These are phyloP conservation scores for Sminthopsis crassicaudata DNA, from an alignment of 2,113 vertebrate species.

Conservation along the genomic window DNA sequence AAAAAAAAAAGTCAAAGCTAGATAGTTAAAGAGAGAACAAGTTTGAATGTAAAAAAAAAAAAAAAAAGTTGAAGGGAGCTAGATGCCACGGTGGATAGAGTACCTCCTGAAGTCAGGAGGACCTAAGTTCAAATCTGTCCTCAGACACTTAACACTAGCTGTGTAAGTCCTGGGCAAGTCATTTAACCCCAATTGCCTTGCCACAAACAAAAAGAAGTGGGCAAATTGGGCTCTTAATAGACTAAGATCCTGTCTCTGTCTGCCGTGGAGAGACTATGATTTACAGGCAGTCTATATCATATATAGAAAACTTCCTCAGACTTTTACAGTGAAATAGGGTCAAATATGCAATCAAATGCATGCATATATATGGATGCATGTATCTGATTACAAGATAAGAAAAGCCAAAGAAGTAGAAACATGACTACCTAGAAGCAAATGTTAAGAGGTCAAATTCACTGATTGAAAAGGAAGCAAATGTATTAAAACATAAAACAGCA, in stretches of 20 bases:
- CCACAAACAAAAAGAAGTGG: not conserved
- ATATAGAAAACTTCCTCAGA: not conserved
- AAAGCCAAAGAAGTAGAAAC: not conserved
- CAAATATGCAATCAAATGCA: not conserved
- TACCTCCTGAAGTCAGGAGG: no score
- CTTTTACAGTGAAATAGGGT: not conserved
- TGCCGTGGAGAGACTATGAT: not conserved
- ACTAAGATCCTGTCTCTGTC: not conserved
- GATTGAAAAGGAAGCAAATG: not conserved
- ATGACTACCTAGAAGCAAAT: not conserved
- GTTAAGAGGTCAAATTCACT: not conserved
- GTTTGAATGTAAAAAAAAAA: not conserved
- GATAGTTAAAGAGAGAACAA: not conserved
- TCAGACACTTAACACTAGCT: no score
- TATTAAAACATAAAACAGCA: not conserved
- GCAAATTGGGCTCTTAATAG: not conserved
- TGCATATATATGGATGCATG: no score
- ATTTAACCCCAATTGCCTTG: no score
- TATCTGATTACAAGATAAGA: not conserved
- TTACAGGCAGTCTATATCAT: not conserved
- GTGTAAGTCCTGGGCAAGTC: no score
- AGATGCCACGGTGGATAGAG: no score
- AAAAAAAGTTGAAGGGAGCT: no score
- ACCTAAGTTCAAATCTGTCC: no score
- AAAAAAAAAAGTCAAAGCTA: not conserved